A percentile compares a stretch with the other conserved stretches of the same genome.
Evolutionary conservation across 1,140 invertebrate species (phyloP).

Genomic region (Eubasilissa regina): DNA sequence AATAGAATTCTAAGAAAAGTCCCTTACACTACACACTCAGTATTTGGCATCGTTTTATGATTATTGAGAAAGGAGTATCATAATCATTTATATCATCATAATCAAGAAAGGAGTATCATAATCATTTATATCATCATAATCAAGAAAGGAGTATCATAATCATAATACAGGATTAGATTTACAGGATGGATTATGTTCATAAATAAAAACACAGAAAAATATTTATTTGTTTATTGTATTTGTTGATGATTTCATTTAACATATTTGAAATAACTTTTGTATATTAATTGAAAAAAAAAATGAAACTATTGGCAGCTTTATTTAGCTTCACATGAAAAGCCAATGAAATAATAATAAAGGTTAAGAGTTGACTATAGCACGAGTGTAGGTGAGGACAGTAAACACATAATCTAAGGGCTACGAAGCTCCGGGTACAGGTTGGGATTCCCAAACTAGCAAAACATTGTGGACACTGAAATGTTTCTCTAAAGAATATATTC

Average conservation of each 20-base stretch:
- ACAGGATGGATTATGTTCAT: not conserved
- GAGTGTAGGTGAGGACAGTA: constrained; percentile 51
- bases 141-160: too few relatives aligned
- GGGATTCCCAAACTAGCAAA: constrained; percentile 52
- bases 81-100: too few relatives aligned
- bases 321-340: constrained; percentile 48
- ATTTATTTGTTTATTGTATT: constrained; percentile 46
- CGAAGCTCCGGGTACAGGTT: constrained; percentile 51
- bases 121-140: too few relatives aligned
- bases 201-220: constrained; percentile 22
- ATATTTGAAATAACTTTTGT: constrained; percentile 44
- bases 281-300: constrained; percentile 40
- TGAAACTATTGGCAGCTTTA: constrained; percentile 18
- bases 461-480: constrained; percentile 58
- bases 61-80: too few relatives aligned
- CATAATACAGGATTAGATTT: not conserved
- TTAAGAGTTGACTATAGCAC: constrained; percentile 53
- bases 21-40: too few relatives aligned
- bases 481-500: constrained; percentile 47
- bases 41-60: too few relatives aligned
- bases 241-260: constrained; percentile 45
- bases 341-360: constrained; percentile 57
- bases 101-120: too few relatives aligned
- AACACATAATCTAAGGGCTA: constrained; percentile 59
- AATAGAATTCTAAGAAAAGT: too few relatives aligned